Conservation (phyloP, 2,888 invertebrate genomes). For the Anagyrus pseudococci region DNA sequence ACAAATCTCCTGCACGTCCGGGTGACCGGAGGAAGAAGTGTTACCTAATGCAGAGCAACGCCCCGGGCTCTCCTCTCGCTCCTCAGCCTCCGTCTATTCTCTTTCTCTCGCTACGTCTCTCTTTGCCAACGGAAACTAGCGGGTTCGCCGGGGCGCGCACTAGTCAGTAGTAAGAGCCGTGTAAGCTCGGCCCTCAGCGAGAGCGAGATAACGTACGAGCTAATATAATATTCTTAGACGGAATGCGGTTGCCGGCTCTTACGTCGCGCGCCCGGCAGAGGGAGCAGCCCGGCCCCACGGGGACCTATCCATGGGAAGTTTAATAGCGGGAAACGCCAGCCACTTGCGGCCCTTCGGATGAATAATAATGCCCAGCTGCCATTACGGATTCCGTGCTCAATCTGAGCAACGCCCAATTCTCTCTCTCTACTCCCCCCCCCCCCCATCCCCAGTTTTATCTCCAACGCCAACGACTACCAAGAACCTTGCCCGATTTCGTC, state of each 20-base stretch:
- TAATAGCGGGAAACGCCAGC: slow-evolving; percentile 51
- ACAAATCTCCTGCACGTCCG: slow-evolving; percentile 41
- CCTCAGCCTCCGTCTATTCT: too few species aligned
- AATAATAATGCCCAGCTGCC: slow-evolving; percentile 51
- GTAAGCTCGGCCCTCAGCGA: too few species aligned
- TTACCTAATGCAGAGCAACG: slow-evolving; percentile 33
- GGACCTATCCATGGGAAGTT: slow-evolving; percentile 42
- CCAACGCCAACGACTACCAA: too few species aligned
- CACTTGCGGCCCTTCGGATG: slow-evolving; percentile 41
- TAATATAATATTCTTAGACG: slow-evolving; percentile 56
- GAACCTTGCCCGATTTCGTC: too few species aligned
- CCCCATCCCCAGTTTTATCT: too few species aligned
- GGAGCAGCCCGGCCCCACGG: slow-evolving; percentile 10
- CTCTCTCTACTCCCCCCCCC: too few species aligned
- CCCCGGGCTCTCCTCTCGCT: slow-evolving; percentile 13
- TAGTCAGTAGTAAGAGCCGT: too few species aligned
- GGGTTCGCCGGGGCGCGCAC: too few species aligned
- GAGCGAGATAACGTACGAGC: slow-evolving; percentile 48
- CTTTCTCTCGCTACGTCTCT: too few species aligned
- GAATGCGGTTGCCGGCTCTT: slow-evolving; percentile 43
- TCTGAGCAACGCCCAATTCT: background rate
- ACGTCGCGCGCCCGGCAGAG: slow-evolving; percentile 3
- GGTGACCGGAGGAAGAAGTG: slow-evolving; percentile 38
- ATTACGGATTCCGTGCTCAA: slow-evolving; percentile 46
- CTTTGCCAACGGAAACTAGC: too few species aligned